Evolutionary conservation across 2,113 vertebrate species (phyloP).

Genomic region (Muntiacus muntjak): DNA sequence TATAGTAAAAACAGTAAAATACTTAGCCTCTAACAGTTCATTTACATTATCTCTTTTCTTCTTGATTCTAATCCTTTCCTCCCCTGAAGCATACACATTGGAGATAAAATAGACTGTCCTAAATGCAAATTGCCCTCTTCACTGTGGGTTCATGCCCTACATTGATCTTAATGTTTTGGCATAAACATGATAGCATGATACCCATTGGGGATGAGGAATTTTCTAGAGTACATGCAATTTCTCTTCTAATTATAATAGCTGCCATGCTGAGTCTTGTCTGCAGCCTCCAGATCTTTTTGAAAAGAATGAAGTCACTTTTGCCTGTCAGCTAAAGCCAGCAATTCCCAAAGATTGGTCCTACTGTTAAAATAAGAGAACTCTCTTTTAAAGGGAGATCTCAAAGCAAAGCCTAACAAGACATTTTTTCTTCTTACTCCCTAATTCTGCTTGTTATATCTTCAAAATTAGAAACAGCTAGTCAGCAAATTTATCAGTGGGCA

Average conservation of each 20-base stretch:
- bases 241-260: neutral
- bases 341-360: neutral
- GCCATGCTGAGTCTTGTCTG: neutral
- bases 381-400: neutral
- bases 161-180: neutral
- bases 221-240: neutral
- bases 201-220: neutral
- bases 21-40: neutral
- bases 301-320: slow-evolving; percentile 8
- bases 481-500: neutral
- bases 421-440: neutral
- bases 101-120: neutral
- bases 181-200: neutral
- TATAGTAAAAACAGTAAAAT: neutral
- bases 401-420: neutral
- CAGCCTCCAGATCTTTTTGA: neutral
- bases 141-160: neutral
- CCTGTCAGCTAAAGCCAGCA: neutral
- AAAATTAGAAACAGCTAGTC: neutral
- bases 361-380: neutral
- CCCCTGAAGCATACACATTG: neutral
- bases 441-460: neutral
- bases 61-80: neutral
- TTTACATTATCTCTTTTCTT: neutral
- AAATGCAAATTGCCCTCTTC: neutral